Base-by-base conservation (phyloP, 2,888 invertebrate species). In the Lymantria monacha region DNA sequence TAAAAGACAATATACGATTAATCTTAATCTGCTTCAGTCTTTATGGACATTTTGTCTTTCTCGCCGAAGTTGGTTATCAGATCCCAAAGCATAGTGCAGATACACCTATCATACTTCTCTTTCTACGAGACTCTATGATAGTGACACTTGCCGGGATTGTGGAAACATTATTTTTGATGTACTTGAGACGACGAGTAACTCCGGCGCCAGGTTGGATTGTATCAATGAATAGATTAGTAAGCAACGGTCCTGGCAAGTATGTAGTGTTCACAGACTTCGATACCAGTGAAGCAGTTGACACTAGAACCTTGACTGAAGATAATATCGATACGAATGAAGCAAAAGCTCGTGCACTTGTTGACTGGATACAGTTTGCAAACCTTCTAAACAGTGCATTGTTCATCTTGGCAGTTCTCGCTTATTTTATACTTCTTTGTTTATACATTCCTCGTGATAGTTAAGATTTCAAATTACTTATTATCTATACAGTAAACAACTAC, bases 1-100 rank as follows among this genome's bases (percentile, higher is more conserved):
- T 94, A 0, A 86, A 87, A 51, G 92, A 93, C 46, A 79, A 86
- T 43, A 93, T 93, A 44, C 85, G 95, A 54, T 72, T 94, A 30
- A 70, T 90, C 33, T 66, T 95, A 38, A 85, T 92, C 42, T 89
- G 92, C 59, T 87, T 94, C 42, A 94, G 93, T 70, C 85, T 95
- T n/a, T 86, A 93, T 42, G 91, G 92, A 11, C 94, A 95, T 69
- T 92, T 94, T 51, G 72, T 92, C 22, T 93, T 92, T 68, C 75
- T 94, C 0, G 92, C 93, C 43, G 92, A 93, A 73, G 79, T 95
- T 12, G 92, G 93, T 12, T 93, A 92, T 82, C 82, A 90, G 50
- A 78, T 95, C 36, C 94, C 95, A 2, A 86, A 92, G 53, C 93
- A 93, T 69, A 94, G 94, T 49, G 78, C 87, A 0, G 91, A 90